phyloP scores from a whole-genome alignment of 92 coral and sea anemone genomes.

The Bergia puertoricense region DNA sequence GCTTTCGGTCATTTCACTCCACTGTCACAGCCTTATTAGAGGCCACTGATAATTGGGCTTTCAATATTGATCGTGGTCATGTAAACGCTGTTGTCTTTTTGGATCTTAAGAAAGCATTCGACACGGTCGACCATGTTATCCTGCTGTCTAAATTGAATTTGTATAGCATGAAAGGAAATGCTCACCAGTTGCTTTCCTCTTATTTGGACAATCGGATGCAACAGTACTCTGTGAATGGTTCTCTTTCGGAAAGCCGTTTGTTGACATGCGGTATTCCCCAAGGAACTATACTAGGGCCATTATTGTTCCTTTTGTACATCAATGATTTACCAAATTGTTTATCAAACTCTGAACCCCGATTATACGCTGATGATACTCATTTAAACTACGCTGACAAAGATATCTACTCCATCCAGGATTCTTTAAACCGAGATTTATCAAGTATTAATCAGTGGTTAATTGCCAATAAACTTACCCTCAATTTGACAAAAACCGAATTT shows the following conservation, averaged over 20 bases:
- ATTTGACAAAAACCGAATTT: too few species aligned
- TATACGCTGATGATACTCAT: conserved; percentile 57
- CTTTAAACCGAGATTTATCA: conserved; percentile 26
- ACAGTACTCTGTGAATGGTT: conserved; percentile 37
- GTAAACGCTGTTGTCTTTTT: neutral
- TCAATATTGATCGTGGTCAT: neutral
- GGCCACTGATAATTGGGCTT: too few species aligned
- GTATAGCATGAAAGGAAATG: neutral
- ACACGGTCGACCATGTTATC: neutral
- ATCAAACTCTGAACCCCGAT: neutral
- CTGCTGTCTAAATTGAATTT: conserved; percentile 33
- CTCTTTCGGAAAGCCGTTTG: conserved; percentile 15
- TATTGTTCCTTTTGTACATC: too few species aligned
- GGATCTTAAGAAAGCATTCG: too few species aligned
- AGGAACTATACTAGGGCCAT: too few species aligned
- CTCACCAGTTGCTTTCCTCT: neutral
- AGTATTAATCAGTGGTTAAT: neutral
- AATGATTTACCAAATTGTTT: neutral
- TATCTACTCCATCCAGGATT: conserved; percentile 33
- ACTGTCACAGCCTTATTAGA: neutral
- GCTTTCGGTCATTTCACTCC: neutral
- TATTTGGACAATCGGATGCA: conserved; percentile 10
- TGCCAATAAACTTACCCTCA: too few species aligned
- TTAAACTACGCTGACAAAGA: conserved; percentile 41
- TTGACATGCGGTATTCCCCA: conserved; percentile 46